phyloP scores from a whole-genome alignment of 2,888 invertebrate species.

The Syrphus vitripennis region DNA sequence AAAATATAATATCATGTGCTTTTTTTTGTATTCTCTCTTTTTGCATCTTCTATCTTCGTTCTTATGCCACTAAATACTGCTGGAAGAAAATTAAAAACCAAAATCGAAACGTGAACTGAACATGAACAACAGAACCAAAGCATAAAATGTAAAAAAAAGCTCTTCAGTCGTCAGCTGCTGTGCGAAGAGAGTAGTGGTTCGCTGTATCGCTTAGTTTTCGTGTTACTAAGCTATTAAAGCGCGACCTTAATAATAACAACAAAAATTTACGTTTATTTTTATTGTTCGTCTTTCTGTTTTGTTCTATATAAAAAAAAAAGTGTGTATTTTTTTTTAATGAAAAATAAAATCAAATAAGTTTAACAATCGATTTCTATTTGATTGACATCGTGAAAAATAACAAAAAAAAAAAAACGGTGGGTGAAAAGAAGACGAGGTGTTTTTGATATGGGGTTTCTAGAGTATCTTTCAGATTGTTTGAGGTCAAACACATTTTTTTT shows the following conservation, averaged over 20 bases:
- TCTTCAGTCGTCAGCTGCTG: conserved; percentile 80
- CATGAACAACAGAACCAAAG: conserved; percentile 41
- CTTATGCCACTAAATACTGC: background rate
- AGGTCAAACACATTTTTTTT: conserved; percentile 75
- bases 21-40: conserved; percentile 37
- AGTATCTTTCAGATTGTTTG: conserved; percentile 73
- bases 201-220: conserved; percentile 47
- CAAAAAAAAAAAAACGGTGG: background rate
- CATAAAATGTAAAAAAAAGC: conserved; percentile 75
- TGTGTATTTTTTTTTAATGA: background rate
- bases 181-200: conserved; percentile 78
- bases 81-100: background rate
- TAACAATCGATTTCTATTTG: background rate
- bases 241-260: conserved; percentile 48
- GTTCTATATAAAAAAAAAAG: background rate
- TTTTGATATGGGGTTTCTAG: conserved; percentile 24
- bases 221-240: conserved; percentile 28
- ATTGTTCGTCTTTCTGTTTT: background rate
- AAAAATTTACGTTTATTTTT: background rate
- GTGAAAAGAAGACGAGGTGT: background rate
- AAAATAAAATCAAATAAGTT: background rate
- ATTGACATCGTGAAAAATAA: background rate
- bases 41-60: background rate
- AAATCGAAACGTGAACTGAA: conserved; percentile 22
- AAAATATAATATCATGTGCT: conserved; percentile 50